Evolutionary conservation across 2,888 invertebrate genomes (phyloP), one percentile per base, ranked within the genome.

Genomic region (Aspidiotus rigidus): DNA sequence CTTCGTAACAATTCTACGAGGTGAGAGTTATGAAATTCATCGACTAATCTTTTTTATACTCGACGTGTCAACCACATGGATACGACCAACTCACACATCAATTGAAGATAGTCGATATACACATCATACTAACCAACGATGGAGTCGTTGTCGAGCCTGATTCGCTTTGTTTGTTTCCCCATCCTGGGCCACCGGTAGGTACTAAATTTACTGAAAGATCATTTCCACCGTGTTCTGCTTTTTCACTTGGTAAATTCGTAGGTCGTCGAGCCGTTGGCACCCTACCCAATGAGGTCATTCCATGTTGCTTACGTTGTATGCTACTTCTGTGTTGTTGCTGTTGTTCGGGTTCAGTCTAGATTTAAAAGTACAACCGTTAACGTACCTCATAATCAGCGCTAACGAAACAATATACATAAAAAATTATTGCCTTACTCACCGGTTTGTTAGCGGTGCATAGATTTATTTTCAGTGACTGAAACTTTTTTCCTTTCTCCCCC

Each of bases 211-310:
- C 85, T 76, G 88, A 86, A 80, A 88, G 88, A 81, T 86, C 86
- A 81, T 85, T 86, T 77, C 86, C 86, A 77, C 83, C 85, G 78
- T 86, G 86, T 85, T 99, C 98, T 80, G 96, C 93, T 85, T 95
- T 98, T 83, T 98, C 83, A 86, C 97, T 98, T 80, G 98, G 98
- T 82, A 98, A 84, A 85, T 97, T 95, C 79, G 93, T 95, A 81
- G 98, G 97, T 83, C 97, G 94, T 81, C 98, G 90, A 83, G 98
- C 90, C 80, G 93, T 93, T 82, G 90, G 91, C 81, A 97, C 93
- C 87, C 97, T 98, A 83, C 98, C 98, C 88, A 99, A 88, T 84
- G 90, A 90, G 90, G 98, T 98, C 90, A 98, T 93, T 95, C 97
- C 95, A 87, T 75, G 74, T 79, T 75, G 74, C 79, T 96, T 96